A percentile compares a stretch with the other conserved stretches of the same genome.
These are phyloP conservation scores for Alectoris magna DNA, from an alignment of 2,797 vertebrate species.

Conservation along the genomic window DNA sequence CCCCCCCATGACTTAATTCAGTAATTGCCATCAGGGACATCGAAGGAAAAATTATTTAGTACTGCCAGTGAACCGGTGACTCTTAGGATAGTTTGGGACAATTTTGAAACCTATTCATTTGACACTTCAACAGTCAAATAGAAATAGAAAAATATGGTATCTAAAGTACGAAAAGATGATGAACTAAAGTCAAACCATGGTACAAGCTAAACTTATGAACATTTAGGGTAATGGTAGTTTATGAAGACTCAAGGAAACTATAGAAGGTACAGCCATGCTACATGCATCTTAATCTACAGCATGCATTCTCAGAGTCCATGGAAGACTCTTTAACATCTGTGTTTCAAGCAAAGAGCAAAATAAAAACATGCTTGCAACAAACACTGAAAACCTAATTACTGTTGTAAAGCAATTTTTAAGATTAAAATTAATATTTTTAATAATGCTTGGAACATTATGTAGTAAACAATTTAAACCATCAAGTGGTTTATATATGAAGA, in stretches of 20 bases:
- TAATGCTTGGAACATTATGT: constrained; percentile 33
- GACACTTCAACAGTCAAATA: not conserved
- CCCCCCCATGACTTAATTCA: not conserved
- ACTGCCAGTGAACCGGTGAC: not conserved
- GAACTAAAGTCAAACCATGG: not conserved
- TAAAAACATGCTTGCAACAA: constrained; percentile 18
- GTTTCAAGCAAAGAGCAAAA: constrained; percentile 57
- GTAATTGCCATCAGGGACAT: not conserved
- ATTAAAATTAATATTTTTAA: constrained; percentile 45
- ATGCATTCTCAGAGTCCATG: constrained; percentile 77
- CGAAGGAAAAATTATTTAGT: not conserved
- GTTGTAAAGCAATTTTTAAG: constrained; percentile 5
- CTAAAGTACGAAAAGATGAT: not conserved
- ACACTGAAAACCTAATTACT: constrained; percentile 5
- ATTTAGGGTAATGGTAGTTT: constrained; percentile 52
- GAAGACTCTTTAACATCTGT: constrained; percentile 58
- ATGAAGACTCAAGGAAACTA: constrained; percentile 66
- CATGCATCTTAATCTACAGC: constrained; percentile 74
- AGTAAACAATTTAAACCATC: constrained; percentile 14
- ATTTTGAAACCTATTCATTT: not conserved
- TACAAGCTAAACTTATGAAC: constrained; percentile 38
- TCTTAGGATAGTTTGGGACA: not conserved
- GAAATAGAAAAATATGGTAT: not conserved
- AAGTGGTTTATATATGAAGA: not conserved
- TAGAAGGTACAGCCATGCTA: constrained; percentile 74